Evolutionary conservation across 2,888 invertebrate species (phyloP).

Genomic region (Melangyna quadrimaculata): DNA sequence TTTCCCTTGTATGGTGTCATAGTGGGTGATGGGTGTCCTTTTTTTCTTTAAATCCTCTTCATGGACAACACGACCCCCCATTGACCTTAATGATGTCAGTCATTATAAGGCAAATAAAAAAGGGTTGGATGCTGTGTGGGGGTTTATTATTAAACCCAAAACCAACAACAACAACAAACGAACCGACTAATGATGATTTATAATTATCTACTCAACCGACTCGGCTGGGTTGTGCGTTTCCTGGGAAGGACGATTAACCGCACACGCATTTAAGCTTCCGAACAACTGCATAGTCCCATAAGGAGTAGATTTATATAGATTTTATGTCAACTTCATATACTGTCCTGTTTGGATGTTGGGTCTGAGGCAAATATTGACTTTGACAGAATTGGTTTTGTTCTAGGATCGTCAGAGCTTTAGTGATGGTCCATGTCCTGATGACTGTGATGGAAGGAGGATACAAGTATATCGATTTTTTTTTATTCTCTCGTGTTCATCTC

Average conservation of each 20-base stretch:
- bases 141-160: neutral
- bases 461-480: slow-evolving; percentile 4
- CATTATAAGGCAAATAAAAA: slow-evolving; percentile 23
- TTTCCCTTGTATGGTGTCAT: slow-evolving; percentile 11
- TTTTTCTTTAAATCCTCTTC: slow-evolving; percentile 2
- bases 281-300: neutral
- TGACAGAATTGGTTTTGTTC: slow-evolving; percentile 8
- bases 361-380: neutral
- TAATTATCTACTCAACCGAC: neutral
- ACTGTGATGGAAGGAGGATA: no score
- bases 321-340: slow-evolving; percentile 4
- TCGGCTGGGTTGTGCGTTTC: neutral
- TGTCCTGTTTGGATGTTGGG: neutral
- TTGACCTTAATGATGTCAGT: slow-evolving; percentile 29
- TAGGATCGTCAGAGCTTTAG: neutral
- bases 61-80: slow-evolving; percentile 20
- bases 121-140: slow-evolving; percentile 7
- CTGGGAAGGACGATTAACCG: slow-evolving; percentile 9
- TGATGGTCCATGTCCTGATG: neutral
- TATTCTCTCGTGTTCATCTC: neutral
- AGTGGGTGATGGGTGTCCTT: slow-evolving; percentile 19
- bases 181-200: neutral
- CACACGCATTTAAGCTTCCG: neutral
- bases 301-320: neutral
- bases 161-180: neutral